These are phyloP conservation scores for Pentalonia nigronervosa DNA, from an alignment of 1,140 invertebrate genomes.

Conservation along the genomic window DNA sequence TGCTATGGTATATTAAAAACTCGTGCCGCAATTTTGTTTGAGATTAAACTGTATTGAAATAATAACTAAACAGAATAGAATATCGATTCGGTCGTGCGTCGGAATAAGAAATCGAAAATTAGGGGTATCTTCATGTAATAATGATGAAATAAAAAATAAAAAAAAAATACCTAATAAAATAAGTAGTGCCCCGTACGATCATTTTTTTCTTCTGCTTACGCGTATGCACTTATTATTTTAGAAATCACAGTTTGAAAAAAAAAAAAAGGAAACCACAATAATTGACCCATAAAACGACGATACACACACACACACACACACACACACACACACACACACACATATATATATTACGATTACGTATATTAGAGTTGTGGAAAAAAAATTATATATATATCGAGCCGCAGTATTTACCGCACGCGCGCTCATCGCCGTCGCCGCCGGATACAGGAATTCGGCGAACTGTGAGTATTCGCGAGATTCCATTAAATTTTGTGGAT, in stretches of 20 bases:
- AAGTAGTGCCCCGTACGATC: no score
- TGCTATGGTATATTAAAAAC: neutral
- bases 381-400: neutral
- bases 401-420: neutral
- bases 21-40: neutral
- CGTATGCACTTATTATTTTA: neutral
- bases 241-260: neutral
- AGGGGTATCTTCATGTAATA: neutral
- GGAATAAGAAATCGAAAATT: neutral
- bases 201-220: neutral
- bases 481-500: conserved; percentile 9
- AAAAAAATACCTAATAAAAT: neutral
- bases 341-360: no score
- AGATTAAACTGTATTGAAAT: neutral
- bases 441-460: conserved; percentile 8
- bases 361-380: neutral
- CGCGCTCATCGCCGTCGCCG: neutral
- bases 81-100: neutral
- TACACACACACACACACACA: no score
- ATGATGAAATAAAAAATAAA: neutral
- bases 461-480: neutral
- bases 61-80: neutral
- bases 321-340: no score
- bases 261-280: neutral
- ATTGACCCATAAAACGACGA: neutral